Evolutionary conservation across 2,888 invertebrate species (phyloP), one percentile per base, ranked within the genome.

Genomic region (Meiosimyza platycephala): DNA sequence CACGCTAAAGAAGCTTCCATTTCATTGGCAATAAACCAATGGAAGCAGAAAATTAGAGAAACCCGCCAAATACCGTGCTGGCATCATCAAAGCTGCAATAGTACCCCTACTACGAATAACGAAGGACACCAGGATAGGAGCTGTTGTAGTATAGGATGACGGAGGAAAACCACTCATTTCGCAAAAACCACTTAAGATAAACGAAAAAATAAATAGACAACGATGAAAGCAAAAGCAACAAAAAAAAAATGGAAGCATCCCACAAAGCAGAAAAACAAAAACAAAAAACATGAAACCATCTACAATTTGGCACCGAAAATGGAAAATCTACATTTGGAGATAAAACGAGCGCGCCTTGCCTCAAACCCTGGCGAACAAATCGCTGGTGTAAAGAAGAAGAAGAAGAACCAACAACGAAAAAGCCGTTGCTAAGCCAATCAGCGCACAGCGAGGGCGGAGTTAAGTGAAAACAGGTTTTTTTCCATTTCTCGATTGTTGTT

Each of bases 381-480:
- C 57, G 71, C 74, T 74, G 64, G 75, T 71, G 54, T 60, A 50
- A 76, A 67, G 33, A 52, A 52, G 6, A n/a, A 52, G 6, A n/a
- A 33, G 48, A 28, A 60, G 59, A 55, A 28, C 50, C 51, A 74
- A 73, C 47, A 52, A 66, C 65, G 72, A 78, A 76, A 77, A 72
- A 80, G 79, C 81, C 75, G 78, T 78, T 79, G 80, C 79, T 79
- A 80, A 82, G 82, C 84, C 84, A 84, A 84, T 84, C 85, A 83
- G 80, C 81, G 80, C 67, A 74, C 79, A 79, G 79, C 78, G 81
- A 80, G 80, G 84, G 84, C 84, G 84, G 85, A 82, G 84, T 83
- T 81, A 82, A 77, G 76, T 13, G 59, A 78, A 79, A 85, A 85
- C 83, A 82, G 80, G 83, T 84, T 82, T 76, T 76, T 79, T 77